Percentiles rank a stretch among this genome's conserved stretches.
Conservation (phyloP, 2,113 vertebrate species). For the Lepisosteus osseus region DNA sequence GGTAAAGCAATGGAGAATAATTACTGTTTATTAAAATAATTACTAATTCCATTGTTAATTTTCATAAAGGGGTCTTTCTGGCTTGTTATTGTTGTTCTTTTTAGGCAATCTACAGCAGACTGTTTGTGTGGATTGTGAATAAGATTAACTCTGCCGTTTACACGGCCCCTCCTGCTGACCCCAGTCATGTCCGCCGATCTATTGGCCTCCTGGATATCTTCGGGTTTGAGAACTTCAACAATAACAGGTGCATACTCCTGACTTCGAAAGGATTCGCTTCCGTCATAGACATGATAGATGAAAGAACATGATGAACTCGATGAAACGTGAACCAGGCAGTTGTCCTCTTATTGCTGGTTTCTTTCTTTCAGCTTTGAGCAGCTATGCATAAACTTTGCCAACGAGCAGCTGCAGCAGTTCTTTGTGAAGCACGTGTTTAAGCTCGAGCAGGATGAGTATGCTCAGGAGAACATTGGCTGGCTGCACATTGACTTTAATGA, state of each 20-base stretch:
- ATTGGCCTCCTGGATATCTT: conserved; percentile 95
- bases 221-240: conserved; percentile 95
- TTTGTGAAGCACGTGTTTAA: conserved; percentile 89
- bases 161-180: conserved; percentile 64
- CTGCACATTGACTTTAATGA: conserved; percentile 78
- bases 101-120: conserved; percentile 86
- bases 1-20: too few species aligned
- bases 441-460: conserved; percentile 90
- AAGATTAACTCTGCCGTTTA: conserved; percentile 87
- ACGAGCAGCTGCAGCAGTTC: conserved; percentile 97
- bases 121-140: conserved; percentile 91
- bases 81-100: conserved; percentile 4
- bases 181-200: conserved; percentile 53
- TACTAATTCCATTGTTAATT: too few species aligned
- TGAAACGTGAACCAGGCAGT: not conserved
- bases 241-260: conserved; percentile 76
- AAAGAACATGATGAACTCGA: not conserved
- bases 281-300: not conserved
- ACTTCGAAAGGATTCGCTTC: not conserved
- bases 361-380: conserved; percentile 84
- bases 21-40: too few species aligned
- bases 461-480: conserved; percentile 79
- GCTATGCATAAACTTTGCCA: conserved; percentile 96
- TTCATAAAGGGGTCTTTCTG: too few species aligned
- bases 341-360: not conserved